phyloP scores from a whole-genome alignment of 2,113 vertebrate species.

The Pelodiscus sinensis region DNA sequence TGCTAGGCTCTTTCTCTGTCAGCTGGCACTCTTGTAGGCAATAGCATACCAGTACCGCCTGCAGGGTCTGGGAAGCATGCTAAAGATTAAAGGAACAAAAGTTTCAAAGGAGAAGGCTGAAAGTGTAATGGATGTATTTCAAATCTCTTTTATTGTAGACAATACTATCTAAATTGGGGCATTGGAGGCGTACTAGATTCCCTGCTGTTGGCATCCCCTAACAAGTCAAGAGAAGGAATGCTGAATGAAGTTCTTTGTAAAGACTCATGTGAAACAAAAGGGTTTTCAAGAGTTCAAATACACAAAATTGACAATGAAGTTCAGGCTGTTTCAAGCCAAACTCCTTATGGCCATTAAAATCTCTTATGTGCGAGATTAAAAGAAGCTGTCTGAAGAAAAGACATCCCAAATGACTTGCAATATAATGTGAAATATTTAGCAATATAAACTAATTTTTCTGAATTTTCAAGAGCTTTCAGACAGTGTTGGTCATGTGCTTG shows the following conservation, averaged over 20 bases:
- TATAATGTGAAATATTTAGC: neutral
- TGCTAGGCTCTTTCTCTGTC: neutral
- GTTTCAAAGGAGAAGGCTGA: constrained; percentile 5
- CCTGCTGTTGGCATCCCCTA: constrained; percentile 19
- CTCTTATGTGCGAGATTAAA: neutral
- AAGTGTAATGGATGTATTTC: neutral
- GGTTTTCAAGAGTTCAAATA: constrained; percentile 2
- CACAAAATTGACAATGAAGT: neutral
- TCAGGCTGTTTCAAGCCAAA: neutral
- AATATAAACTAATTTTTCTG: neutral
- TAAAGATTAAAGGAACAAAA: constrained; percentile 43
- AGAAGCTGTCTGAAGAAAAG: neutral
- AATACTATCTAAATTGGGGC: constrained; percentile 2
- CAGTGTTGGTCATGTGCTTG: neutral
- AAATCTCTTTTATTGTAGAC: constrained; percentile 20
- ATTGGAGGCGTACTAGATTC: neutral
- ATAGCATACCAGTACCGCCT: neutral
- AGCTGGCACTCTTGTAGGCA: constrained; percentile 15
- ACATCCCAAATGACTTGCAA: neutral
- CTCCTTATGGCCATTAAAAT: neutral
- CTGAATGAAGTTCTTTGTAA: neutral
- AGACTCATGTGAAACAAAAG: neutral
- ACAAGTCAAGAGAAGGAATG: neutral
- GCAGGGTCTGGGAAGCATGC: neutral
- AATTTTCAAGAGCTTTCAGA: neutral